These are phyloP conservation scores for Nerophis ophidion DNA, from an alignment of 2,113 vertebrate species.

Conservation along the genomic window DNA sequence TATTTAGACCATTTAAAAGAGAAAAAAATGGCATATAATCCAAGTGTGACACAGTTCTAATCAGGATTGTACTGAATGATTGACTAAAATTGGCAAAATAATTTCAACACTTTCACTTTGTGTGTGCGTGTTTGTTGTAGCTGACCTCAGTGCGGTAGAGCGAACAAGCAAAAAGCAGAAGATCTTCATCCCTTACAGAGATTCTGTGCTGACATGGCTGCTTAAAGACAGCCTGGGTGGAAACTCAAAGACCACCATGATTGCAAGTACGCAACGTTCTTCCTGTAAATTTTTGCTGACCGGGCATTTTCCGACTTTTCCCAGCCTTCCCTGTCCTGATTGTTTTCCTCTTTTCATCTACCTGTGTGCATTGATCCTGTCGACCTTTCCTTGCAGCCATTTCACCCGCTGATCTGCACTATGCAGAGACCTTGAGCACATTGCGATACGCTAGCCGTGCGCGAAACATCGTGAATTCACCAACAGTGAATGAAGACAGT, in stretches of 20 bases:
- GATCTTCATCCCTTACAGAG: constrained; percentile 94
- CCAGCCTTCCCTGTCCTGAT: too few species aligned
- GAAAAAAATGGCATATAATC: too few species aligned
- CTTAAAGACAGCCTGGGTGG: constrained; percentile 97
- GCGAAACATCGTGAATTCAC: constrained; percentile 96
- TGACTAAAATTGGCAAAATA: background rate
- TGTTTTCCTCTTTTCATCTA: background rate
- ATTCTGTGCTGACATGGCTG: constrained; percentile 95
- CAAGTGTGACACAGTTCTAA: too few species aligned
- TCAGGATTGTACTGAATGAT: too few species aligned
- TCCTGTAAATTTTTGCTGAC: background rate
- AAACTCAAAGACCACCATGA: constrained; percentile 95
- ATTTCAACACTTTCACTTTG: background rate
- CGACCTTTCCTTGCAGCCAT: constrained; percentile 76
- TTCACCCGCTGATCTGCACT: constrained; percentile 94
- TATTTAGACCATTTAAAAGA: too few species aligned
- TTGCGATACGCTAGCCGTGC: constrained; percentile 92
- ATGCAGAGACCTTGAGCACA: constrained; percentile 90
- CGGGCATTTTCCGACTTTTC: background rate
- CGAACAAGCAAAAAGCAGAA: constrained; percentile 76
- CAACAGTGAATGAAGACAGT: constrained; percentile 87
- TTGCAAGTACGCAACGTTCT: constrained; percentile 77
- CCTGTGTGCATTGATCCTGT: background rate
- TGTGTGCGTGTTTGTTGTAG: constrained; percentile 55
- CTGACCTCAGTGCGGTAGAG: constrained; percentile 83